Conservation (phyloP, 37 sponge, comb jelly and placozoan genomes). For the Ephydatia muelleri region DNA sequence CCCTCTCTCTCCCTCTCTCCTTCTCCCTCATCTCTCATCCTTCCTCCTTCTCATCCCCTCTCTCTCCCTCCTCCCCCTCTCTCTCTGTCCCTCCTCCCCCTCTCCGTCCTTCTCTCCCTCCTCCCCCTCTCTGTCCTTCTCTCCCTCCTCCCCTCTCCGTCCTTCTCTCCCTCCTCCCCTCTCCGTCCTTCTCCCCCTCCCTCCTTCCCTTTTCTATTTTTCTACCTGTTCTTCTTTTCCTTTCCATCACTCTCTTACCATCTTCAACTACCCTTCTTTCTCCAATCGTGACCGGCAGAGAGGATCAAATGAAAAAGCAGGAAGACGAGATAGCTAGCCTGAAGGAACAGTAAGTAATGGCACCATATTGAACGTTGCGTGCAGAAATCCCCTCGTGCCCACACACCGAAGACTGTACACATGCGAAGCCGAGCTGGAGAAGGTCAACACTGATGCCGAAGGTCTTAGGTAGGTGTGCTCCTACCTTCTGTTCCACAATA, state of each 20-base stretch:
- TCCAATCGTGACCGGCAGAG: not conserved
- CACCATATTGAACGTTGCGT: not conserved
- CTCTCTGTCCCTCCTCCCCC: not conserved
- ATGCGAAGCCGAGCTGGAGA: slow-evolving; percentile 63
- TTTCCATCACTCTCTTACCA: not conserved
- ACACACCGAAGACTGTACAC: slow-evolving; percentile 43
- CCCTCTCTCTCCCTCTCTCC: not conserved
- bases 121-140: not conserved
- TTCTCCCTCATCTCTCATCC: not conserved
- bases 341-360: slow-evolving; percentile 45
- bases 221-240: not conserved
- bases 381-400: not conserved
- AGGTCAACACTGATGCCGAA: slow-evolving; percentile 40
- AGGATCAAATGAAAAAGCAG: slow-evolving; percentile 26
- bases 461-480: slow-evolving; percentile 10
- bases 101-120: not conserved
- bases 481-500: no score
- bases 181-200: not conserved
- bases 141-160: not conserved
- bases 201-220: not conserved
- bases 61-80: not conserved
- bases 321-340: slow-evolving; percentile 35
- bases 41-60: not conserved
- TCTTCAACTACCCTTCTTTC: not conserved
- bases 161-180: not conserved